Conservation (phyloP, 2,113 vertebrate genomes). For the Halcyon senegalensis region DNA sequence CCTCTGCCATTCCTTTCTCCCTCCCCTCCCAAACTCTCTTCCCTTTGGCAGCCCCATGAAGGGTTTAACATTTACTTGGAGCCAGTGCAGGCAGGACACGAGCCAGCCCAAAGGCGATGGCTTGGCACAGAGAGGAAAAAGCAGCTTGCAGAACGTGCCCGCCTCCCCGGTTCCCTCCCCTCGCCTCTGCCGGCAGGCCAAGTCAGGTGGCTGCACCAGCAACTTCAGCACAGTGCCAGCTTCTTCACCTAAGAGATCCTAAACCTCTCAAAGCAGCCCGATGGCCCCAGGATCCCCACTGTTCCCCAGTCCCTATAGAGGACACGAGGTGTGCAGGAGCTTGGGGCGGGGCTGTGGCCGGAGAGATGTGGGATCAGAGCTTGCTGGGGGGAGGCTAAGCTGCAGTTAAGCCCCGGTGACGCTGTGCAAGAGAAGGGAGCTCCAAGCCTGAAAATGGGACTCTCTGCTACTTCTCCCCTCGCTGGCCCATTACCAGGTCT, state of each 20-base stretch:
- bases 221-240: background rate
- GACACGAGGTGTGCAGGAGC: rapidly evolving
- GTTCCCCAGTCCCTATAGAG: background rate
- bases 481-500: background rate
- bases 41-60: constrained; percentile 5
- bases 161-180: background rate
- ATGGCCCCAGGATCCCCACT: rapidly evolving
- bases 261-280: rapidly evolving
- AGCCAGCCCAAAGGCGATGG: constrained; percentile 50
- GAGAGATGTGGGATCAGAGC: background rate
- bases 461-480: background rate
- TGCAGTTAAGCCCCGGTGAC: rapidly evolving
- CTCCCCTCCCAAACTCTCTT: constrained; percentile 7
- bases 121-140: background rate
- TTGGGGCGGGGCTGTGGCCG: rapidly evolving
- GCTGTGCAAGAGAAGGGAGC: background rate
- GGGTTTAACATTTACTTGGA: constrained; percentile 39
- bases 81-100: background rate
- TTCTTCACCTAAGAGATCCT: background rate
- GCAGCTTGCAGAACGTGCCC: constrained; percentile 13
- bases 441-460: no score
- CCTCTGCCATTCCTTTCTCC: constrained; percentile 1
- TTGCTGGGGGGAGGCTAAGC: rapidly evolving
- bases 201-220: background rate
- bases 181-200: background rate